Evolutionary conservation across 2,797 vertebrate species (phyloP).

Genomic region (Hoplostethus mediterraneus): DNA sequence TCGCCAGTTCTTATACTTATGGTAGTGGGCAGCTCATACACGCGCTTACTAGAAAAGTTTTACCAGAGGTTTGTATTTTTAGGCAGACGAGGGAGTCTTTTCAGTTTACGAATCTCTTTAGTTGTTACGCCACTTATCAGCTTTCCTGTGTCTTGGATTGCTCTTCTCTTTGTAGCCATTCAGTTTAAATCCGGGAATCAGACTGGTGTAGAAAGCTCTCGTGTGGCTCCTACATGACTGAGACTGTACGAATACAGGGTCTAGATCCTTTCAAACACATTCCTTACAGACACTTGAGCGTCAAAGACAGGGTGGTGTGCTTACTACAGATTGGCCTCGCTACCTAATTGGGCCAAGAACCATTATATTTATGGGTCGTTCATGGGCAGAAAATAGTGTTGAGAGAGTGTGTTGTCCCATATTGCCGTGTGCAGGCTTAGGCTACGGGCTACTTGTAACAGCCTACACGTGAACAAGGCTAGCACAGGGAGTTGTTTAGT

Average conservation of each 20-base stretch:
- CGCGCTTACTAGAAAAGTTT: neutral
- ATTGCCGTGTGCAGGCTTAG: slow-evolving; percentile 41
- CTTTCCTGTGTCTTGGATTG: slow-evolving; percentile 31
- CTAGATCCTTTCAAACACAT: slow-evolving; percentile 33
- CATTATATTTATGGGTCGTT: slow-evolving; percentile 47
- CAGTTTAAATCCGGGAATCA: slow-evolving; percentile 67
- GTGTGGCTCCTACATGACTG: slow-evolving; percentile 52
- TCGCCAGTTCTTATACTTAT: slow-evolving; percentile 7
- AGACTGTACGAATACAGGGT: slow-evolving; percentile 48
- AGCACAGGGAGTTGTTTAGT: slow-evolving; percentile 56
- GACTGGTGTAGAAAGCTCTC: slow-evolving; percentile 65
- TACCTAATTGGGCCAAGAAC: slow-evolving; percentile 55
- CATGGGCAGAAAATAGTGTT: slow-evolving; percentile 44
- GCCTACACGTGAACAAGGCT: slow-evolving; percentile 48
- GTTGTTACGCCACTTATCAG: slow-evolving; percentile 33
- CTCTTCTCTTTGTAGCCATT: slow-evolving; percentile 28
- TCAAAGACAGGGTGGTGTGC: slow-evolving; percentile 52
- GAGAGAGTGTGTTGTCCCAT: slow-evolving; percentile 40
- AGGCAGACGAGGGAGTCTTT: slow-evolving; percentile 25
- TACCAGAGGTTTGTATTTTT: slow-evolving; percentile 13
- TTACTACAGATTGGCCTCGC: slow-evolving; percentile 44
- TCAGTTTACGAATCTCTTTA: slow-evolving; percentile 49
- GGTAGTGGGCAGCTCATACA: neutral
- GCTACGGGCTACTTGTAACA: slow-evolving; percentile 39
- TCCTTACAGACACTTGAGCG: slow-evolving; percentile 34